These are phyloP conservation scores for Zaprionus inermis DNA, from an alignment of 1,140 invertebrate genomes.

Conservation along the genomic window DNA sequence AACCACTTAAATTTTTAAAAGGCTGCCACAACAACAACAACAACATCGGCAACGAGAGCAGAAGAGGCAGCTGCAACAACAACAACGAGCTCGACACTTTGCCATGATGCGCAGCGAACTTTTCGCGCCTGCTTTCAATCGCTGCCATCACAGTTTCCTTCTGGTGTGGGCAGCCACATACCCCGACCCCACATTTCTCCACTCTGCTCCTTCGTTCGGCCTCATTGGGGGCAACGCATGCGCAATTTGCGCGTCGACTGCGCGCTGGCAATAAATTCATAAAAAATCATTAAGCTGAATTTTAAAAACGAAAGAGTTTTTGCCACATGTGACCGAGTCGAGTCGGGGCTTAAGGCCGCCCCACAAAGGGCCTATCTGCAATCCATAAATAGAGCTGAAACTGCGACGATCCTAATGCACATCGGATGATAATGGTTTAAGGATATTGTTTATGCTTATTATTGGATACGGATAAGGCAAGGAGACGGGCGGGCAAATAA, in stretches of 20 bases:
- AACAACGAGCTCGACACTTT: constrained; percentile 51
- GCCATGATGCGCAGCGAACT: constrained; percentile 49
- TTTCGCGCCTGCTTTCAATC: constrained; percentile 54
- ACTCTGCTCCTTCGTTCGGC: constrained; percentile 38
- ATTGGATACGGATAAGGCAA: neutral
- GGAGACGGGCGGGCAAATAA: too few species aligned
- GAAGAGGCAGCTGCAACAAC: constrained; percentile 36
- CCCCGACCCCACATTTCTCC: constrained; percentile 1
- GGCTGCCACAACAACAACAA: constrained; percentile 47
- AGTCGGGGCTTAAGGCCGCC: constrained; percentile 1
- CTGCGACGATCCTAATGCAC: neutral
- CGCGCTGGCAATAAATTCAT: constrained; percentile 78
- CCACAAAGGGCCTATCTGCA: constrained; percentile 67
- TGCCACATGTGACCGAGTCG: constrained; percentile 35
- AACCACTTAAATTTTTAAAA: constrained; percentile 73
- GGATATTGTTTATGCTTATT: neutral
- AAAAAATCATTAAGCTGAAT: constrained; percentile 79
- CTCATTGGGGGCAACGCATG: constrained; percentile 78
- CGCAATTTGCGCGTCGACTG: constrained; percentile 75
- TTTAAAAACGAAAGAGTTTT: constrained; percentile 59
- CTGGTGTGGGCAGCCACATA: constrained; percentile 45
- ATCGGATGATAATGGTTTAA: neutral
- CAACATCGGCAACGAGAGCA: constrained; percentile 21
- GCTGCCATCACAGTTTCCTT: constrained; percentile 31
- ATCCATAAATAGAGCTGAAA: constrained; percentile 28